phyloP scores from a whole-genome alignment of 2,888 invertebrate species.

The Horisme vitalbata region DNA sequence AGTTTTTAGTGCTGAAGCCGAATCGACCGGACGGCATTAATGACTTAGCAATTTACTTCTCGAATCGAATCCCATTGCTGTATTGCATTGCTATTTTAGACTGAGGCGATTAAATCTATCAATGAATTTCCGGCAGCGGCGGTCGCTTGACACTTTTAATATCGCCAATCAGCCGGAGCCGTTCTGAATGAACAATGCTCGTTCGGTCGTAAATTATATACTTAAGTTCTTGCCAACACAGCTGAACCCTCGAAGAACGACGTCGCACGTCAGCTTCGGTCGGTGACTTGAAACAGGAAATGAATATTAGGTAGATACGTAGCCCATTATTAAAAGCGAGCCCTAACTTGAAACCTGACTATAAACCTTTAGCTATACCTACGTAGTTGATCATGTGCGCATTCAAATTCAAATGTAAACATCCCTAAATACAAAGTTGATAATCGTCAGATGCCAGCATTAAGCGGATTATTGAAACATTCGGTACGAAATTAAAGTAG shows the following conservation, averaged over 20 bases:
- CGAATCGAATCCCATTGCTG: constrained; percentile 63
- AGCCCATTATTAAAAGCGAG: constrained; percentile 16
- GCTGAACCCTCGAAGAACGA: constrained; percentile 40
- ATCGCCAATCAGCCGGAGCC: constrained; percentile 74
- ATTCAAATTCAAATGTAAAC: constrained; percentile 21
- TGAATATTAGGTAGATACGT: constrained; percentile 14
- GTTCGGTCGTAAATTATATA: constrained; percentile 73
- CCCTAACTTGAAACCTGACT: constrained; percentile 34
- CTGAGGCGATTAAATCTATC: constrained; percentile 78
- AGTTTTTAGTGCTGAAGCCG: constrained; percentile 62
- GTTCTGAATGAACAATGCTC: constrained; percentile 78
- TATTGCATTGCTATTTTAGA: constrained; percentile 68
- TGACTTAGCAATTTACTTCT: constrained; percentile 76
- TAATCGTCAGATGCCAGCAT: too few species aligned
- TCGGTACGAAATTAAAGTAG: neutral
- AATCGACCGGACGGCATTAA: constrained; percentile 77
- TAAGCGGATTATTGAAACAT: neutral
- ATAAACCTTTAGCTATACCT: constrained; percentile 12
- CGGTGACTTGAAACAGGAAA: constrained; percentile 26
- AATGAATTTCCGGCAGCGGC: constrained; percentile 79
- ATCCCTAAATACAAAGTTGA: constrained; percentile 13
- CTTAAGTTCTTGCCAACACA: constrained; percentile 61
- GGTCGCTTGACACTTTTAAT: constrained; percentile 77
- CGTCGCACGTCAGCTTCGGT: constrained; percentile 22
- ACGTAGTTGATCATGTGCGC: constrained; percentile 19